A percentile compares a stretch with the other conserved stretches of the same genome.
These are phyloP conservation scores for Battus philenor DNA, from an alignment of 1,140 invertebrate genomes.

Conservation along the genomic window DNA sequence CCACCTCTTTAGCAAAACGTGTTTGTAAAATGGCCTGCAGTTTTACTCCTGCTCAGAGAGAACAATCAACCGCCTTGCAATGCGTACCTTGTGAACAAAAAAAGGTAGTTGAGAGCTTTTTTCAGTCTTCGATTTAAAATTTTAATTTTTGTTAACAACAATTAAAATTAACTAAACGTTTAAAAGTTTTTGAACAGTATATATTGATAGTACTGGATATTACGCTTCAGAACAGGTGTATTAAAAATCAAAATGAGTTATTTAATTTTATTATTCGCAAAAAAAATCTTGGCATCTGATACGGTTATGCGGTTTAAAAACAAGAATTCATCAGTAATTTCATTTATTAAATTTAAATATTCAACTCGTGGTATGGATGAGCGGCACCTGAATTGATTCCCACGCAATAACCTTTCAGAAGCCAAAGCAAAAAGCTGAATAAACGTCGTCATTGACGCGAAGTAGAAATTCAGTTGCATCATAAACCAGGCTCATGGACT, in stretches of 20 bases:
- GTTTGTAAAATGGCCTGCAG: constrained; percentile 11
- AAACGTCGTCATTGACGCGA: constrained; percentile 44
- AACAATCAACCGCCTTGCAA: constrained; percentile 8
- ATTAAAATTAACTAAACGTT: too few relatives aligned
- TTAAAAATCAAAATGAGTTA: too few relatives aligned
- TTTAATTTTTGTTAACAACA: too few relatives aligned
- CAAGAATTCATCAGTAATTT: constrained; percentile 7
- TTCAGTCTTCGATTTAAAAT: too few relatives aligned
- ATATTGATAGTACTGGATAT: too few relatives aligned
- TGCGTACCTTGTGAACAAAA: constrained; percentile 3
- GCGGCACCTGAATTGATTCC: constrained; percentile 66
- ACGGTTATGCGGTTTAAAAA: too few relatives aligned
- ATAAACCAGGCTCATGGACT: constrained; percentile 37
- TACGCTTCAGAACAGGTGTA: too few relatives aligned
- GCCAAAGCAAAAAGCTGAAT: constrained; percentile 61
- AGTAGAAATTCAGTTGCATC: constrained; percentile 65
- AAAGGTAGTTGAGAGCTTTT: constrained; percentile 9
- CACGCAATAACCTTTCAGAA: constrained; percentile 67
- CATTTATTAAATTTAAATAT: constrained; percentile 57
- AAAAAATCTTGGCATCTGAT: too few relatives aligned
- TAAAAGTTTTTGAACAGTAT: too few relatives aligned
- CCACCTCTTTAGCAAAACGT: constrained; percentile 7
- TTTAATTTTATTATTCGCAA: too few relatives aligned
- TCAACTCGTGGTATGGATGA: constrained; percentile 42
- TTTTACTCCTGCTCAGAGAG: constrained; percentile 3